phyloP scores from a whole-genome alignment of 2,797 vertebrate genomes.

The Sebastes umbrosus region DNA sequence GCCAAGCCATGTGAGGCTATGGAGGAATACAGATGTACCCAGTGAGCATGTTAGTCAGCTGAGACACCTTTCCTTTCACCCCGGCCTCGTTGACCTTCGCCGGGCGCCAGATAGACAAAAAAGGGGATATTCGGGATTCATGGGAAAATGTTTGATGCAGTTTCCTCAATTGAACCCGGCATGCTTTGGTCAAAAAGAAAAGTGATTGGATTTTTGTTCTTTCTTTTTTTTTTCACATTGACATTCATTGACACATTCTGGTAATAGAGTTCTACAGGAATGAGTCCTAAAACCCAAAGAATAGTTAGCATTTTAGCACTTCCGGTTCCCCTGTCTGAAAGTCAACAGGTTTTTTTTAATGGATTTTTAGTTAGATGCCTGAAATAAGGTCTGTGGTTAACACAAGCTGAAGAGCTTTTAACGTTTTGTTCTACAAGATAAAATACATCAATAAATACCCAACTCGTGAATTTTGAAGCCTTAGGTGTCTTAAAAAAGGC shows the following conservation, averaged over 20 bases:
- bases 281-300: too few relatives aligned
- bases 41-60: constrained; percentile 55
- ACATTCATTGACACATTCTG: not conserved
- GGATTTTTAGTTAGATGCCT: too few relatives aligned
- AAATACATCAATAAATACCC: too few relatives aligned
- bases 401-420: too few relatives aligned
- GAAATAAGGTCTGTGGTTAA: too few relatives aligned
- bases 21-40: constrained; percentile 55
- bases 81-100: constrained; percentile 32
- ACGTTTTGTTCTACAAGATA: too few relatives aligned
- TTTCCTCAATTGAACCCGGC: not conserved
- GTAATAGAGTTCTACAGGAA: too few relatives aligned
- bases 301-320: too few relatives aligned
- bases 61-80: constrained; percentile 16
- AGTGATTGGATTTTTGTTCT: not conserved
- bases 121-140: constrained; percentile 29
- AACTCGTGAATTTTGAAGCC: too few relatives aligned
- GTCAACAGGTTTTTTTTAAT: too few relatives aligned
- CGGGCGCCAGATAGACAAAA: constrained; percentile 40
- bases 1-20: constrained; percentile 65
- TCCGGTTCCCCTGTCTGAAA: too few relatives aligned
- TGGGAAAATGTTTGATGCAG: constrained; percentile 21
- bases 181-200: not conserved
- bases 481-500: too few relatives aligned
- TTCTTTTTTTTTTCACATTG: not conserved